Evolutionary conservation across 35 echinoderm and acorn worm genomes (phyloP).

Genomic region (Acanthaster planci): DNA sequence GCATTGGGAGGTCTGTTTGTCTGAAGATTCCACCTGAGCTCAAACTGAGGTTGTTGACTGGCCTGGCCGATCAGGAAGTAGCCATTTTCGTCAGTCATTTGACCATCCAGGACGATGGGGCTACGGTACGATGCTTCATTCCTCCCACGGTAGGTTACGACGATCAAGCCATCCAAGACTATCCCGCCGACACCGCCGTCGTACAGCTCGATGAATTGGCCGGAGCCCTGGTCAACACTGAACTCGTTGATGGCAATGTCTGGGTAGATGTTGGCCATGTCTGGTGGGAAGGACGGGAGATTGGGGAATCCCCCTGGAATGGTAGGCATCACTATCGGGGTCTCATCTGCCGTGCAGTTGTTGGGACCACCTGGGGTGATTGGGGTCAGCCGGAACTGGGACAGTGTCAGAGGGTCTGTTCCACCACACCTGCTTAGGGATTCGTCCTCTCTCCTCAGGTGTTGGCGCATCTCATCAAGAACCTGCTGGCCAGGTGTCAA

Average conservation of each 20-base stretch:
- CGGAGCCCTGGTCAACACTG: slow-evolving; percentile 31
- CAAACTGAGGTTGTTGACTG: slow-evolving; percentile 40
- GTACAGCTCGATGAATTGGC: slow-evolving; percentile 75
- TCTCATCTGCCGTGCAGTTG: slow-evolving; percentile 17
- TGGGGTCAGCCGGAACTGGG: slow-evolving; percentile 41
- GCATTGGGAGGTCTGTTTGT: slow-evolving; percentile 60
- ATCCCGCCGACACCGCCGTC: slow-evolving; percentile 78
- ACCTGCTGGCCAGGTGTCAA: slow-evolving; percentile 73
- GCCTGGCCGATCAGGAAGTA: slow-evolving; percentile 64
- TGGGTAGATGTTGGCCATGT: slow-evolving; percentile 16
- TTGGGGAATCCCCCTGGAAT: neutral
- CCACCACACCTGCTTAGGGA: slow-evolving; percentile 82
- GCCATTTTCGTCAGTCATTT: slow-evolving; percentile 59
- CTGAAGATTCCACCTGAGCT: slow-evolving; percentile 9
- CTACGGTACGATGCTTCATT: slow-evolving; percentile 39
- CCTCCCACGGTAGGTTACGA: slow-evolving; percentile 59
- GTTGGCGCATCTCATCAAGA: slow-evolving; percentile 62
- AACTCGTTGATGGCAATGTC: slow-evolving; percentile 84
- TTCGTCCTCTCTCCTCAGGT: slow-evolving; percentile 58
- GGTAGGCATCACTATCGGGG: neutral
- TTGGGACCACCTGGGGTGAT: slow-evolving; percentile 56
- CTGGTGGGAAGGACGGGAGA: slow-evolving; percentile 1
- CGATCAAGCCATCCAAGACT: slow-evolving; percentile 47
- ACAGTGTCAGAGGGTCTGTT: slow-evolving; percentile 49
- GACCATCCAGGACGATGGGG: slow-evolving; percentile 49